These are phyloP conservation scores for Argentina silus DNA, from an alignment of 2,797 vertebrate species.

Conservation along the genomic window DNA sequence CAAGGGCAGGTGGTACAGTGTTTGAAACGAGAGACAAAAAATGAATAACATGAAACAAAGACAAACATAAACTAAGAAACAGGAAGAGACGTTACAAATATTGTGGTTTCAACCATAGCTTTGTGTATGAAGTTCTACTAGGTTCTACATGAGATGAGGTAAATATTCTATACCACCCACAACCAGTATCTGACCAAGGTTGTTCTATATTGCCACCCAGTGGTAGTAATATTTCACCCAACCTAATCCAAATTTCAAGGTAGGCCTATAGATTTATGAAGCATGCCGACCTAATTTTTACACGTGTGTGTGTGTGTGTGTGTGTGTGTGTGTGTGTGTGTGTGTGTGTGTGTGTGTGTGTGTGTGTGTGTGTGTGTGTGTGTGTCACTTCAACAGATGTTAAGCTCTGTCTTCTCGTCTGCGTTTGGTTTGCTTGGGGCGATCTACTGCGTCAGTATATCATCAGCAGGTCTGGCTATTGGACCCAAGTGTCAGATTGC, in stretches of 20 bases:
- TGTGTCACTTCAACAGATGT: conserved; percentile 66
- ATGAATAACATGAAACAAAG: background rate
- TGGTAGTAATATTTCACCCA: background rate
- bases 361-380: background rate
- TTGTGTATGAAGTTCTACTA: no score
- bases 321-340: background rate
- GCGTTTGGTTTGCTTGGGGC: conserved; percentile 74
- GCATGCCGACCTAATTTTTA: background rate
- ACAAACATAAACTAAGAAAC: no score
- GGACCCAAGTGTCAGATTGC: conserved; percentile 68
- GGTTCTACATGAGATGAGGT: no score
- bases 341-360: background rate
- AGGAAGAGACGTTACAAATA: no score
- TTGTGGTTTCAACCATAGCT: background rate
- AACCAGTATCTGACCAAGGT: no score
- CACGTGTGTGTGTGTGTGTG: background rate
- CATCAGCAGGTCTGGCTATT: conserved; percentile 72
- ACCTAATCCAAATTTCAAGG: background rate
- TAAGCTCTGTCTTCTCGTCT: conserved; percentile 80
- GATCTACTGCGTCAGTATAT: conserved; percentile 72
- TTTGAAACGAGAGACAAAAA: background rate
- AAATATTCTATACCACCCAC: no score
- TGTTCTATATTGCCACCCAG: background rate
- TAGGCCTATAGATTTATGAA: background rate
- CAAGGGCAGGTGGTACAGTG: no score